Conservation (phyloP, 2,113 vertebrate genomes). For the Archocentrus centrarchus region DNA sequence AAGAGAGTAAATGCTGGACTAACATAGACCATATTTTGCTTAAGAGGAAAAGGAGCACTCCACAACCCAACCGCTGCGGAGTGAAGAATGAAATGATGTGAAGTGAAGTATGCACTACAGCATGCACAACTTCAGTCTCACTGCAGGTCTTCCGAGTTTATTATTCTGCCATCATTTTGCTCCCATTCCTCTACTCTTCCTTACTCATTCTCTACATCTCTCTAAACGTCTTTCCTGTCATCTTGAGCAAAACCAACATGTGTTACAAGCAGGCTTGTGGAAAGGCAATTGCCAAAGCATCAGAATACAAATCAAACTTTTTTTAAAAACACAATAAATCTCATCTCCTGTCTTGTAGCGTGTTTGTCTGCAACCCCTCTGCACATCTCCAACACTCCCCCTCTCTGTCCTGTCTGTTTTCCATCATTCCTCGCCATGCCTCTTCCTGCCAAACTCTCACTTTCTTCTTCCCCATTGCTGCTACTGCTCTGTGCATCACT, state of each 20-base stretch:
- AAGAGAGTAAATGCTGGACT: background rate
- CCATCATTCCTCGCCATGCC: conserved; percentile 32
- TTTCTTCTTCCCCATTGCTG: conserved; percentile 30
- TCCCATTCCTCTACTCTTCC: conserved; percentile 30
- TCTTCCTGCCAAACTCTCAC: conserved; percentile 41
- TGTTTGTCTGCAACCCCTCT: conserved; percentile 43
- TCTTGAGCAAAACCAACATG: conserved; percentile 51
- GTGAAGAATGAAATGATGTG: background rate
- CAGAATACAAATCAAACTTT: conserved; percentile 58
- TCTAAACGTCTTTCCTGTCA: conserved; percentile 26
- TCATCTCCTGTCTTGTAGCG: conserved; percentile 21
- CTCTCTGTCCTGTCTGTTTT: conserved; percentile 41
- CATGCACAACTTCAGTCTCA: conserved; percentile 1
- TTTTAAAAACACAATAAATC: conserved; percentile 32
- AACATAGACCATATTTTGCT: background rate
- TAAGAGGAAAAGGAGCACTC: background rate
- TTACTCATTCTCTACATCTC: conserved; percentile 26
- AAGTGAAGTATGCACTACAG: background rate
- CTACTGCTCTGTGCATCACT: conserved; percentile 12
- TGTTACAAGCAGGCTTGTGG: conserved; percentile 35
- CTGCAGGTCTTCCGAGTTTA: conserved; percentile 5
- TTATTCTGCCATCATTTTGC: conserved; percentile 20
- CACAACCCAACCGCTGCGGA: background rate
- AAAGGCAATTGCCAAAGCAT: conserved; percentile 47
- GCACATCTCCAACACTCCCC: conserved; percentile 22